Percentiles rank a stretch among this genome's conserved stretches.
Evolutionary conservation across 37 sponge, comb jelly and placozoan genomes (phyloP).

Genomic region (Tethya wilhelma): DNA sequence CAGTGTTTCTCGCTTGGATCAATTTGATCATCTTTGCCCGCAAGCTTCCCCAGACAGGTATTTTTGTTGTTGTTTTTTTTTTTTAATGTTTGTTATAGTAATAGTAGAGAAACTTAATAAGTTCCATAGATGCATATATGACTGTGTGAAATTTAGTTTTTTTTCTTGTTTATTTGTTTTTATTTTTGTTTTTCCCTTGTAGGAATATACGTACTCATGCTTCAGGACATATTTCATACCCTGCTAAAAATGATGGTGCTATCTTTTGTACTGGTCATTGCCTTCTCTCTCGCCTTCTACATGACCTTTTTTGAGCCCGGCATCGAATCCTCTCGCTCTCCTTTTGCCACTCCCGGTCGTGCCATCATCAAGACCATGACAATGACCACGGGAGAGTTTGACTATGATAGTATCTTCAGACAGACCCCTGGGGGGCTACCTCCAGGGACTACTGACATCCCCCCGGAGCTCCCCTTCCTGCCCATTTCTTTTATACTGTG

Average conservation of each 20-base stretch:
- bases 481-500: conserved; percentile 73
- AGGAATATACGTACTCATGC: conserved; percentile 97
- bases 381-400: conserved; percentile 97
- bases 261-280: conserved; percentile 76
- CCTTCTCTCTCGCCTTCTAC: conserved; percentile 92
- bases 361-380: conserved; percentile 86
- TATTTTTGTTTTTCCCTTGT: background rate
- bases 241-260: conserved; percentile 83
- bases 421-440: conserved; percentile 28
- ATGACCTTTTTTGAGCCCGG: conserved; percentile 79
- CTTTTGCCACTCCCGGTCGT: conserved; percentile 69
- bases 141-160: background rate
- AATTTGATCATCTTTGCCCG: conserved; percentile 79
- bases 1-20: conserved; percentile 92
- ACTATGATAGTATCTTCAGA: conserved; percentile 82
- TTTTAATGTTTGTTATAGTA: background rate
- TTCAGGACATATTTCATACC: conserved; percentile 85
- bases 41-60: conserved; percentile 75
- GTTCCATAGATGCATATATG: background rate
- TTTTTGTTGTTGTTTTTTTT: background rate
- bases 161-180: background rate
- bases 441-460: background rate
- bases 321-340: conserved; percentile 3
- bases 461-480: conserved; percentile 38
- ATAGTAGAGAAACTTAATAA: background rate